These are phyloP conservation scores for Erebia ligea DNA, from an alignment of 2,888 invertebrate species.

Conservation along the genomic window DNA sequence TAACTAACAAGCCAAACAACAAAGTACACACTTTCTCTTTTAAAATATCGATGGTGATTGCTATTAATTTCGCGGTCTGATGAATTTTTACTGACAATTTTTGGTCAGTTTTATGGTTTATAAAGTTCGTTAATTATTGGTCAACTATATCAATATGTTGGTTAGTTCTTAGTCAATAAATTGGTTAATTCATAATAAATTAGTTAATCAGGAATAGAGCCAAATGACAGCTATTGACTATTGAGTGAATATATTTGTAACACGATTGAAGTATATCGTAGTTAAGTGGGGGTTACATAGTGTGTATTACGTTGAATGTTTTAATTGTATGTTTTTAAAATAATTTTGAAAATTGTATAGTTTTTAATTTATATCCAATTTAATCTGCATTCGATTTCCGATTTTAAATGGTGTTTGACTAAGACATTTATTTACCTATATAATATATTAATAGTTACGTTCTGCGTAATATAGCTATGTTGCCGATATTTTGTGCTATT, in stretches of 20 bases:
- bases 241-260: neutral
- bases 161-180: neutral
- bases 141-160: neutral
- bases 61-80: neutral
- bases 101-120: neutral
- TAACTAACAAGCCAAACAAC: no score
- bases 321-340: constrained; percentile 41
- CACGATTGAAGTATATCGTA: constrained; percentile 47
- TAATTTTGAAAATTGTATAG: constrained; percentile 49
- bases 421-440: constrained; percentile 49
- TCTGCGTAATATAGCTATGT: constrained; percentile 42
- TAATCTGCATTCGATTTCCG: neutral
- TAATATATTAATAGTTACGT: neutral
- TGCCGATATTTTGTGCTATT: constrained; percentile 58
- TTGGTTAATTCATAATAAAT: neutral
- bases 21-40: no score
- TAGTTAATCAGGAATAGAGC: neutral
- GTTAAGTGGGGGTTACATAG: constrained; percentile 55
- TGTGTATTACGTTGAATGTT: constrained; percentile 41
- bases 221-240: neutral
- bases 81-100: neutral
- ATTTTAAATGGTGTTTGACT: constrained; percentile 45
- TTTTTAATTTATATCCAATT: constrained; percentile 42
- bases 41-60: no score
- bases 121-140: neutral